Evolutionary conservation across 2,113 vertebrate species (phyloP), one percentile per base, ranked within the genome.

Genomic region (Rhadina sibilatrix): DNA sequence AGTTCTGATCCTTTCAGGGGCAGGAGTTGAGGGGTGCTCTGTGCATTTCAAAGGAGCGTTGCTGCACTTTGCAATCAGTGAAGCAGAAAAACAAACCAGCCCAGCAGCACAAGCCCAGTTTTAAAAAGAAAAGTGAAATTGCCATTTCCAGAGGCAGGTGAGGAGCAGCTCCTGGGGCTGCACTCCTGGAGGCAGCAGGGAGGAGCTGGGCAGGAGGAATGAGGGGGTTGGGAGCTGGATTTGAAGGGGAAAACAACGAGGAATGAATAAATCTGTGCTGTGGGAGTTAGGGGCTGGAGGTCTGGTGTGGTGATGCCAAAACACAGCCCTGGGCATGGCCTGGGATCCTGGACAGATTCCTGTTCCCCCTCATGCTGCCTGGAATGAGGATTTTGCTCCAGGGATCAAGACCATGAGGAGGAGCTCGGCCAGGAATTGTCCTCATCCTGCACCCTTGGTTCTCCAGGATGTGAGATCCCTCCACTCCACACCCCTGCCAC

Each of bases 361-460:
- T 6, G 37, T 42, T 8, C 20, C 5, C 5, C 15, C 30, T n/a
- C 16, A 4, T 28, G 25, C 50, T 52, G 50, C 50, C 23, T 9
- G 24, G 6, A 30, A 7, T 0, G 19, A 23, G 7, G 40, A 2
- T 25, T 42, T 31, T 19, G 14, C n/a, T 47, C 22, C 5, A 2
- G 5, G 56, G 2, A 7, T 10, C 0, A 0, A 0, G 7, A 3
- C 7, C 0, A 0, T 2, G 42, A 52, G 74, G 68, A 61, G 30
- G 63, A 52, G 38, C 66, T 65, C 7, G 1, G 61, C 49, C 50
- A 15, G 52, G 57, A 47, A 16, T 8, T 5, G 10, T 38, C 7
- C 74, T 47, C 15, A 0, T 24, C 20, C 87, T 31, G 11, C 12
- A 3, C 0, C 2, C 18, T 5, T 9, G 13, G 54, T 0, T n/a